Evolutionary conservation across 2,888 invertebrate species (phyloP), one percentile per base, ranked within the genome.

Genomic region (Xanthostigma xanthostigma): DNA sequence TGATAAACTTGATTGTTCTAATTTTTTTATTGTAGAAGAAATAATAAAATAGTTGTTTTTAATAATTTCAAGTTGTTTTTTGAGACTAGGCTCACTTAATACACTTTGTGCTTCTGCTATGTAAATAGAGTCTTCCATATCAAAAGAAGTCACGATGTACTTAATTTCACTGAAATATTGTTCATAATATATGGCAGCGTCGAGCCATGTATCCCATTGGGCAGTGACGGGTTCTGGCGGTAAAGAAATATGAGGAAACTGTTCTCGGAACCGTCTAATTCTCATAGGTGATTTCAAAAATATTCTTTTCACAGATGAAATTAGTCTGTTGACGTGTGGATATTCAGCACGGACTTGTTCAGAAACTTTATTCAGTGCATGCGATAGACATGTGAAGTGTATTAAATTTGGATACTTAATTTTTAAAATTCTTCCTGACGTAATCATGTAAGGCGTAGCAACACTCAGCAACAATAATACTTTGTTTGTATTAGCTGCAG

Each of bases 171-270:
- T 49, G 51, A 51, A 58, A 50, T 54, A 11, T 27, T 56, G 45
- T 9, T 52, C 54, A 45, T 59, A 58, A 49, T 55, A 63, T 8
- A 51, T 49, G n/a, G 56, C 56, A 1, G 60, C 57, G 9, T 57
- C 46, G 9, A 63, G 45, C 60, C 61, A 61, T 10, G 59, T 61
- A 36, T 59, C 58, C 60, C 61, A 63, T 12, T 59, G 49, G 12
- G 61, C 61, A 33, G 60, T 34, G 36, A 60, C 55, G 41, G 61
- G 57, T 48, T 59, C 53, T 37, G 60, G 61, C 5, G 62, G 61
- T 45, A 62, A 49, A 38, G 53, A 51, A 11, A 56, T 27, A 49
- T 53, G 53, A 8, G 58, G 56, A 13, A 57, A 50, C 50, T 51
- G 49, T 38, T 64, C 56, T 50, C 56, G 56, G 53, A 56, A 63